A percentile compares a stretch with the other conserved stretches of the same genome.
These are phyloP conservation scores for Drosophila elegans DNA, from an alignment of 1,140 invertebrate genomes.

Conservation along the genomic window DNA sequence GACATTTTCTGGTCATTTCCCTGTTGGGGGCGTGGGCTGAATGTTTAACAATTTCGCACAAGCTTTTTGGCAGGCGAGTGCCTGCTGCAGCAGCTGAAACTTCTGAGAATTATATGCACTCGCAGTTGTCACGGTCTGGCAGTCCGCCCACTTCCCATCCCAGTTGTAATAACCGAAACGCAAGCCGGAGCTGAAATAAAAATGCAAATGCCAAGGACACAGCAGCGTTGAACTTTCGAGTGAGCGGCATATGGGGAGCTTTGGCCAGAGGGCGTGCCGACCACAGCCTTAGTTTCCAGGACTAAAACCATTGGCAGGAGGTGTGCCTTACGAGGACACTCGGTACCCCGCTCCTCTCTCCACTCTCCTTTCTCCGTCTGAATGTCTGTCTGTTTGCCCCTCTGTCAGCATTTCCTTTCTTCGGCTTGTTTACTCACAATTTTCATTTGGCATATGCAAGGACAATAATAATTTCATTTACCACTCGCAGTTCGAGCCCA, in stretches of 20 bases:
- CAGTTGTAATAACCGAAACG: slow-evolving; percentile 64
- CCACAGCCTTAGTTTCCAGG: slow-evolving; percentile 42
- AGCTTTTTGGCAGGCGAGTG: slow-evolving; percentile 35
- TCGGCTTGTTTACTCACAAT: slow-evolving; percentile 47
- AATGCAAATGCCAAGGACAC: slow-evolving; percentile 69
- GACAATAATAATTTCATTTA: slow-evolving; percentile 47
- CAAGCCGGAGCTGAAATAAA: slow-evolving; percentile 55
- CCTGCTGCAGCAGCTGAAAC: slow-evolving; percentile 47
- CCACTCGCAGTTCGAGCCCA: slow-evolving; percentile 24
- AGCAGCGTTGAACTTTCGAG: slow-evolving; percentile 62
- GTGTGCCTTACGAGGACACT: slow-evolving; percentile 60
- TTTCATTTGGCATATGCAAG: slow-evolving; percentile 49
- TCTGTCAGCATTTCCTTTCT: slow-evolving; percentile 26
- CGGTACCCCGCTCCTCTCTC: background rate
- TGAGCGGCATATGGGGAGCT: slow-evolving; percentile 53
- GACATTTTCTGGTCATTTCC: slow-evolving; percentile 34
- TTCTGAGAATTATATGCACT: slow-evolving; percentile 56
- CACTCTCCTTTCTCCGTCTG: slow-evolving; percentile 12
- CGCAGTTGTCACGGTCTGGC: slow-evolving; percentile 43
- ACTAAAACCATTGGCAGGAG: slow-evolving; percentile 47
- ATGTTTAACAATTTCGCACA: slow-evolving; percentile 45
- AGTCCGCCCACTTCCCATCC: slow-evolving; percentile 23
- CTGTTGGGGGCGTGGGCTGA: slow-evolving; percentile 5
- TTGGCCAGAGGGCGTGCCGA: slow-evolving; percentile 22
- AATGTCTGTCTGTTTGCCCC: slow-evolving; percentile 2